Evolutionary conservation across 2,113 vertebrate genomes (phyloP), one percentile per base, ranked within the genome.

Genomic region (Diadophis punctatus): DNA sequence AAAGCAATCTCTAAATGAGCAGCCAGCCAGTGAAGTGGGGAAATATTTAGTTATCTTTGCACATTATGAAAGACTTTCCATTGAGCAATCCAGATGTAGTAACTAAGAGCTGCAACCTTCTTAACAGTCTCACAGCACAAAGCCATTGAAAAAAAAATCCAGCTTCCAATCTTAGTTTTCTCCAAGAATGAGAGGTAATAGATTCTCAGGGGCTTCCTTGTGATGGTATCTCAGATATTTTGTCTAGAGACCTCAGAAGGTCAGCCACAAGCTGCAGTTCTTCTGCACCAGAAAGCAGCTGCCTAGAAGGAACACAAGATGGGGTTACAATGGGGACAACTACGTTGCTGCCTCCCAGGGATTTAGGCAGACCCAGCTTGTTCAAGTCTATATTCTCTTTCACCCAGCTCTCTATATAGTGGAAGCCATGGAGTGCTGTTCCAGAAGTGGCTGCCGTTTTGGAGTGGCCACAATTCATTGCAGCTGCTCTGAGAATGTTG

Each of bases 301-400:
- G 98, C 97, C 98, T 98, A 86, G 0, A 95, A 92, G 0, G 0
- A 0, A 12, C 84, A 53, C 88, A 2, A 80, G 2, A 11, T 9
- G 23, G n/a, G 23, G 20, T 9, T 25, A 0, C 46, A 51, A 16
- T n/a, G 25, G 11, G 1, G 27, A 87, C 4, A 27, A 14, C 11
- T 2, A 14, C 1, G 0, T 27, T 86, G 39, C 84, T 49, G 9
- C 46, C 22, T 86, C 49, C 14, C 20, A 25, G 84, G 10, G 23
- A 86, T 14, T 49, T 11, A 27, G 20, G 22, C 39, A 86, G 46
- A 27, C 23, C 1, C 68, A 74, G 39, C 6, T 68, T n/a, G 11
- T n/a, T 68, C 60, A 68, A n/a, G 11, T 16, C 58, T 60, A 60
- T 60, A 60, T 63, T 68, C 12, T n/a, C 60, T 68, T 68, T n/a